Evolutionary conservation across 1,140 invertebrate species (phyloP).

Genomic region (Chironomus striatipennis): DNA sequence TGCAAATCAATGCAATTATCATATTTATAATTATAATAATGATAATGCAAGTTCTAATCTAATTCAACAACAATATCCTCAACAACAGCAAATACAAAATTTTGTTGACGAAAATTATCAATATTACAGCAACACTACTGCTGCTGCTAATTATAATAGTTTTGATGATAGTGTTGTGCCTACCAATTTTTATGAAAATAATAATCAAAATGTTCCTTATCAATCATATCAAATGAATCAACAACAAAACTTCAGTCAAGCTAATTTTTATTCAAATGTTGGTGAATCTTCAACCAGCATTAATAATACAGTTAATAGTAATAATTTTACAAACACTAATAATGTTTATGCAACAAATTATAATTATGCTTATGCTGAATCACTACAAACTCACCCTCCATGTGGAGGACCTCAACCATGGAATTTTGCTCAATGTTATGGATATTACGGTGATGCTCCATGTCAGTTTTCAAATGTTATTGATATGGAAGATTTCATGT

Average conservation of each 20-base stretch:
- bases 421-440: conserved; percentile 54
- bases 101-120: not conserved
- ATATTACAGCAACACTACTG: not conserved
- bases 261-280: not conserved
- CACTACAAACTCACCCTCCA: conserved; percentile 32
- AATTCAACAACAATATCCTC: not conserved
- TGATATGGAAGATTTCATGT: conserved; percentile 62
- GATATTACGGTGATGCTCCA: conserved; percentile 43
- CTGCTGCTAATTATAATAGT: not conserved
- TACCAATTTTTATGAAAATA: not conserved
- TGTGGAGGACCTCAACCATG: conserved; percentile 47
- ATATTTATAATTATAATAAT: not conserved
- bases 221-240: not conserved
- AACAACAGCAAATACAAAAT: not conserved
- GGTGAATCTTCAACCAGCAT: not conserved
- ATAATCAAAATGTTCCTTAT: not conserved
- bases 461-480: conserved; percentile 53
- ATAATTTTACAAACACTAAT: not conserved
- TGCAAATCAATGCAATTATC: not conserved
- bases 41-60: not conserved
- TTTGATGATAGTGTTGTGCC: conserved; percentile 8
- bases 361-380: not conserved
- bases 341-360: not conserved
- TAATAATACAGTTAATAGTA: not conserved
- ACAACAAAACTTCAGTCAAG: not conserved